Conservation (phyloP, 1,140 invertebrate genomes). For the Tetramorium alpestre region DNA sequence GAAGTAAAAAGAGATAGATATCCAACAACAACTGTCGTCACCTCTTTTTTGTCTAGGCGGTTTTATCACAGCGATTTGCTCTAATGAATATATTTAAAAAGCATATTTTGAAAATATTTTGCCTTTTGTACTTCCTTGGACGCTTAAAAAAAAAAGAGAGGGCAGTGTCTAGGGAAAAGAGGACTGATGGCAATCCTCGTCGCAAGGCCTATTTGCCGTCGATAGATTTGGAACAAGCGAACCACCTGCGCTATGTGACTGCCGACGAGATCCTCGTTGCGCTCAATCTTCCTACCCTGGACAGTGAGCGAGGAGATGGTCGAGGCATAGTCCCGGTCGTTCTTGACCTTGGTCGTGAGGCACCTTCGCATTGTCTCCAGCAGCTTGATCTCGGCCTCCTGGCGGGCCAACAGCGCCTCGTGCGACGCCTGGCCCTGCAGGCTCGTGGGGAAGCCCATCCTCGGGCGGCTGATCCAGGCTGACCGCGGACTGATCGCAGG, state of each 20-base stretch:
- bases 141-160: too few species aligned
- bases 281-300: slow-evolving; percentile 94
- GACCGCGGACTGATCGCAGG: not conserved
- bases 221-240: not conserved
- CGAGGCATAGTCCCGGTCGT: slow-evolving; percentile 95
- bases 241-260: slow-evolving; percentile 85
- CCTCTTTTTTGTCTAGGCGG: too few species aligned
- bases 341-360: slow-evolving; percentile 93
- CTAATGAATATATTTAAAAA: too few species aligned
- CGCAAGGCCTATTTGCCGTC: not conserved
- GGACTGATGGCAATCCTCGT: too few species aligned
- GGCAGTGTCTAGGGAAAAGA: too few species aligned
- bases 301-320: slow-evolving; percentile 91
- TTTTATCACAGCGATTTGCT: too few species aligned
- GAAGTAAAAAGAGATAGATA: too few species aligned
- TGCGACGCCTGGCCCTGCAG: slow-evolving; percentile 93
- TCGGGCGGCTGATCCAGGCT: not conserved
- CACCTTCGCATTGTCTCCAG: slow-evolving; percentile 96
- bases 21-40: too few species aligned
- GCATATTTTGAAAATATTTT: too few species aligned
- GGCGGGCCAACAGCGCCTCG: slow-evolving; percentile 93
- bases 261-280: slow-evolving; percentile 91
- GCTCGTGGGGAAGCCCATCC: slow-evolving; percentile 94
- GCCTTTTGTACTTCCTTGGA: too few species aligned
- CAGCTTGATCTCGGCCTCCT: slow-evolving; percentile 96